A percentile compares a stretch with the other conserved stretches of the same genome.
Conservation (phyloP, 92 coral and sea anemone species). For the Palythoa grandiflora region DNA sequence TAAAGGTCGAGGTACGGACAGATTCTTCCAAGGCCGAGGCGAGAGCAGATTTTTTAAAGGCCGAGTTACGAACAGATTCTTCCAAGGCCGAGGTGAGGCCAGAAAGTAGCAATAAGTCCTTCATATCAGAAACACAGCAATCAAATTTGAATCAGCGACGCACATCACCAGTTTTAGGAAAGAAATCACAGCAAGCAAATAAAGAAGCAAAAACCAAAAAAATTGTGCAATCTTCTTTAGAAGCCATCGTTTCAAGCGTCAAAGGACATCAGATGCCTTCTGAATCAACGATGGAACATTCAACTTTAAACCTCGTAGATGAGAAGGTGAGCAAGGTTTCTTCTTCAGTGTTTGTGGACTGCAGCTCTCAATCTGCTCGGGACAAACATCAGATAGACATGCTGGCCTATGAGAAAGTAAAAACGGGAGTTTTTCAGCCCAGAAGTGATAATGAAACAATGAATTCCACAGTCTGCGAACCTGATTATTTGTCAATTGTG, state of each 20-base stretch:
- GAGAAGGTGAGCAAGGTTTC: constrained; percentile 28
- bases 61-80: not conserved
- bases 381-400: constrained; percentile 37
- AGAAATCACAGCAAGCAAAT: constrained; percentile 3
- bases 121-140: constrained; percentile 4
- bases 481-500: not conserved
- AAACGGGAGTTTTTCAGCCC: constrained; percentile 15
- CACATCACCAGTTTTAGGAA: constrained; percentile 32
- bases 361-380: not conserved
- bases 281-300: constrained; percentile 1
- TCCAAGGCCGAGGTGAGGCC: not conserved
- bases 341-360: not conserved
- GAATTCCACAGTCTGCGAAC: not conserved
- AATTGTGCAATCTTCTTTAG: not conserved
- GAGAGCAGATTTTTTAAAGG: not conserved
- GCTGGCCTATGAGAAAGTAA: constrained; percentile 19
- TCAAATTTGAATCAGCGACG: not conserved
- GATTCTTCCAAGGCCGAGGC: not conserved
- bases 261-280: constrained; percentile 8
- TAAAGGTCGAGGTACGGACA: not conserved
- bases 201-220: constrained; percentile 7
- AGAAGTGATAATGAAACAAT: not conserved
- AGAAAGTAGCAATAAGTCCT: not conserved
- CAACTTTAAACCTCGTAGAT: constrained; percentile 33
- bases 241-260: not conserved